Conservation (phyloP, 2,797 vertebrate genomes). For the Neostethus bicornis region DNA sequence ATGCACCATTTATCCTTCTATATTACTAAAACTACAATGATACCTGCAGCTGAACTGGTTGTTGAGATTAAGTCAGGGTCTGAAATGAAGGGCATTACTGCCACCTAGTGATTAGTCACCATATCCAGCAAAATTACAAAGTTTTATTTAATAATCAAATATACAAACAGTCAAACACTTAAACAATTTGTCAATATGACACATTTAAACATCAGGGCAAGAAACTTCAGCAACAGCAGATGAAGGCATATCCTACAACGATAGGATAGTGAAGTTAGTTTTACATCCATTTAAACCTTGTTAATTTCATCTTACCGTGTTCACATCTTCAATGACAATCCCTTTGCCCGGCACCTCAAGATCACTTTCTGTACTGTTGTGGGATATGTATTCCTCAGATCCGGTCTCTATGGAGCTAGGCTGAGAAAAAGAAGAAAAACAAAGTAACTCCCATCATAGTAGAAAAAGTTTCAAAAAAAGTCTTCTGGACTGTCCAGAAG, state of each 20-base stretch:
- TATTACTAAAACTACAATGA: too few relatives aligned
- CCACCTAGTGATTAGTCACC: constrained; percentile 63
- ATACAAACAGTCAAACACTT: constrained; percentile 36
- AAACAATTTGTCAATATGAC: constrained; percentile 15
- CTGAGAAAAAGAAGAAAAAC: constrained; percentile 72
- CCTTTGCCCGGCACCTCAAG: constrained; percentile 70
- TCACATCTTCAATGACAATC: constrained; percentile 63
- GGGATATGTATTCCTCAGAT: constrained; percentile 82
- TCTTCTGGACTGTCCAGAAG: too few relatives aligned
- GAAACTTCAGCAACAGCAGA: constrained; percentile 1
- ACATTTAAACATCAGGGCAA: constrained; percentile 38
- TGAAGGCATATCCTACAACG: constrained; percentile 27
- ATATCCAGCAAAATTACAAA: constrained; percentile 22
- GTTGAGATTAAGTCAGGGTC: background rate
- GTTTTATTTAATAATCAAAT: constrained; percentile 62
- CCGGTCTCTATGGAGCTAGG: constrained; percentile 72
- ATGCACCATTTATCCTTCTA: too few relatives aligned
- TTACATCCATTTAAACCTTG: rapidly evolving
- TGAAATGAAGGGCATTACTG: constrained; percentile 23
- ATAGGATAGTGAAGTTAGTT: background rate
- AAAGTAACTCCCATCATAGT: too few relatives aligned
- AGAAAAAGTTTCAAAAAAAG: too few relatives aligned
- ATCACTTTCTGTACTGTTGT: constrained; percentile 82
- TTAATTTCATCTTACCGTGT: constrained; percentile 31
- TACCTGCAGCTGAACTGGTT: too few relatives aligned